Evolutionary conservation across 2,113 vertebrate genomes (phyloP).

Genomic region (Azemiops feae): DNA sequence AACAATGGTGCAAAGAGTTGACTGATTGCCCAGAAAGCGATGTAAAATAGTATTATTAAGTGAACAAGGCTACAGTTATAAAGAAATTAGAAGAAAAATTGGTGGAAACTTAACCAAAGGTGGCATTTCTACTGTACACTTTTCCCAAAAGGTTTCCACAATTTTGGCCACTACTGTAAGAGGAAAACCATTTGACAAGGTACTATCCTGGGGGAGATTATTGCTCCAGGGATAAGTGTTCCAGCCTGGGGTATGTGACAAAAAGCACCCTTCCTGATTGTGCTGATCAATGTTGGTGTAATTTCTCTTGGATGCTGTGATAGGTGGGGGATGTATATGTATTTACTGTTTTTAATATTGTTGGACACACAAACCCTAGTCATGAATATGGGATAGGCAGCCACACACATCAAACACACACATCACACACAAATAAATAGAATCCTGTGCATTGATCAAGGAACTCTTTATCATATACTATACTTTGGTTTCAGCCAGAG

Average conservation of each 20-base stretch:
- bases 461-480: neutral
- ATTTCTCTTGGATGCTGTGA: neutral
- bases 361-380: neutral
- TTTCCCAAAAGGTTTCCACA: too few species aligned
- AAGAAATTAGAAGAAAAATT: too few species aligned
- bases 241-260: neutral
- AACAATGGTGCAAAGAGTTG: too few species aligned
- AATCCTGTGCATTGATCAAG: neutral
- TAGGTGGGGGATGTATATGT: neutral
- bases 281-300: neutral
- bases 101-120: too few species aligned
- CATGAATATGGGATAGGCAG: neutral
- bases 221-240: neutral
- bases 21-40: too few species aligned
- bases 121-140: too few species aligned
- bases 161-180: too few species aligned
- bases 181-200: neutral
- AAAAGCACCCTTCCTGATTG: neutral
- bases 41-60: too few species aligned
- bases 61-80: too few species aligned
- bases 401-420: neutral
- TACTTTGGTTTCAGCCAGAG: neutral
- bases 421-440: neutral
- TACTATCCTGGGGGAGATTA: neutral
- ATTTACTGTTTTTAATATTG: neutral